Evolutionary conservation across 2,113 vertebrate genomes (phyloP).

Genomic region (Phylloscopus whistleri): DNA sequence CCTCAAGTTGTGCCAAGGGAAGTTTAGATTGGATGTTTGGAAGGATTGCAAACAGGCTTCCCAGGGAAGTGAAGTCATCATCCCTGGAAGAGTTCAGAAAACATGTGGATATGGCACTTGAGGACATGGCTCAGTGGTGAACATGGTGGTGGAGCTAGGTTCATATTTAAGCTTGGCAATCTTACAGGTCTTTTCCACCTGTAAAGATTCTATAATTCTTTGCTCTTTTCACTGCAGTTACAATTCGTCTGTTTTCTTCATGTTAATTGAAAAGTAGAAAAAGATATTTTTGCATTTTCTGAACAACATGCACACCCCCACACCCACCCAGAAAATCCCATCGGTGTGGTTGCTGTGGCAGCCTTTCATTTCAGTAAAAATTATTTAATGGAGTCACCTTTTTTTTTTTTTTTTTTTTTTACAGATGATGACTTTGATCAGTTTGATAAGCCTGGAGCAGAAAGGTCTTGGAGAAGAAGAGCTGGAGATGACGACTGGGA

Average conservation of each 20-base stretch:
- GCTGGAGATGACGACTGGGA: slow-evolving; percentile 89
- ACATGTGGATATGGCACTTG: background rate
- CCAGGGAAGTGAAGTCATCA: background rate
- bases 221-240: background rate
- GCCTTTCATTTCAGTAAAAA: background rate
- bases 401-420: background rate
- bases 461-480: slow-evolving; percentile 91
- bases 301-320: background rate
- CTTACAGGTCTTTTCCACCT: background rate
- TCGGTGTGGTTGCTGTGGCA: background rate
- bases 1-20: background rate
- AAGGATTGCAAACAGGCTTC: background rate
- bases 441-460: slow-evolving; percentile 95
- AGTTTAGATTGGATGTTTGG: background rate
- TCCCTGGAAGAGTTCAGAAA: background rate
- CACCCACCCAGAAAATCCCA: background rate
- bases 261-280: background rate
- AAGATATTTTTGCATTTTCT: background rate
- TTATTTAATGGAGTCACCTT: slow-evolving; percentile 10
- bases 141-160: background rate
- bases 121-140: background rate
- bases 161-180: background rate
- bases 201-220: background rate
- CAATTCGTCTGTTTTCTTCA: background rate
- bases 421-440: slow-evolving; percentile 93